Evolutionary conservation across 2,113 vertebrate genomes (phyloP), one percentile per base, ranked within the genome.

Genomic region (Geothlypis trichas): DNA sequence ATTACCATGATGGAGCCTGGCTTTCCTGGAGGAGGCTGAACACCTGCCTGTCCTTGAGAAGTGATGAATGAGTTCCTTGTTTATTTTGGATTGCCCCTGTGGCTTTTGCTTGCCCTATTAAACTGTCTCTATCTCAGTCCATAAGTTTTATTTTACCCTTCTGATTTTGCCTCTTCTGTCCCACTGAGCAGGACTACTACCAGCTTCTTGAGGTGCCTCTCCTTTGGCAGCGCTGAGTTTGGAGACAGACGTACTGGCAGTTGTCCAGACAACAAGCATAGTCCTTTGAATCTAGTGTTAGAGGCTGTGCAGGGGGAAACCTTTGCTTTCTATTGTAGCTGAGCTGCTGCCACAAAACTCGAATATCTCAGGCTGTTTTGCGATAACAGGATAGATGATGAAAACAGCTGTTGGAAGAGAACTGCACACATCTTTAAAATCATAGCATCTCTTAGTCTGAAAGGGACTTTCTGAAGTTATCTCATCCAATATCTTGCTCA

Each of bases 181-280:
- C 31, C 7, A 31, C 8, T 0, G 0, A 3, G 7, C 4, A 10
- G 10, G 30, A n/a, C 42, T 24, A 8, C 24, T 51, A 22, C 16
- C 42, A 79, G 33, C 33, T 72, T 19, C 39, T 78, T 57, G 35
- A 76, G 47, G 44, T 31, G 44, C 41, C 51, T 30, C 23, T 66
- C 41, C n/a, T 35, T 71, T 72, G 54, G 37, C 52, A 71, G 31
- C 42, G 1, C 26, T n/a, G 8, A n/a, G 30, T 85, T 78, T 49
- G 55, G 37, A 71, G 42, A 39, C 8, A 66, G 26, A 26, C 37
- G 42, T 49, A 11, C 31, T 67, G 65, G 15, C 41, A 75, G 11
- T 22, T 58, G 26, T 55, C 61, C 42, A 44, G 31, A 51, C 52
- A 82, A 55, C 41, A 58, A 58, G 31, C 11, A 4, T 2, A 58